phyloP scores from a whole-genome alignment of 23 tunicate genomes.

The Trididemnum miniatum region DNA sequence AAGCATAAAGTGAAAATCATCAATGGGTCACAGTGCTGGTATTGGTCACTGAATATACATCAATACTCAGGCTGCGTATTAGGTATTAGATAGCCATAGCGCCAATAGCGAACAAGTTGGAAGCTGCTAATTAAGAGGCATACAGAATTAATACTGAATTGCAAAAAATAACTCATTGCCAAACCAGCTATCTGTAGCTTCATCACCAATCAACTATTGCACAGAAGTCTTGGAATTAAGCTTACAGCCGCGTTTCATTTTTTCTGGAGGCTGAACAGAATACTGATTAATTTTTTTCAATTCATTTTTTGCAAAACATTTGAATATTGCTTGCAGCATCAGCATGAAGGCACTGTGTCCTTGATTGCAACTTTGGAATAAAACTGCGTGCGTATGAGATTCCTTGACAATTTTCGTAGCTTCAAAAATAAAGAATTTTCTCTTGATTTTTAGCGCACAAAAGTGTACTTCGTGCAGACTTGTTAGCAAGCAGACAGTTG shows the following conservation, averaged over 20 bases:
- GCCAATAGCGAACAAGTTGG: too few species aligned
- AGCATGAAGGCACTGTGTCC: not conserved
- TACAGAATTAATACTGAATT: too few species aligned
- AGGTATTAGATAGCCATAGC: too few species aligned
- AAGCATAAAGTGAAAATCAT: too few species aligned
- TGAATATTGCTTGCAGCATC: not conserved
- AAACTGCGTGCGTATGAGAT: not conserved
- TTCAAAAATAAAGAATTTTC: not conserved
- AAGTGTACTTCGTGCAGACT: not conserved
- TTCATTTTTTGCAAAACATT: conserved; percentile 11
- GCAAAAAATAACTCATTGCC: too few species aligned
- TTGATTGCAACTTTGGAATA: not conserved
- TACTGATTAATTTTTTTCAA: not conserved
- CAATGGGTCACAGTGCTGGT: too few species aligned
- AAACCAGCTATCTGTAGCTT: too few species aligned
- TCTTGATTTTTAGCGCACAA: not conserved
- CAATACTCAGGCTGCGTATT: too few species aligned
- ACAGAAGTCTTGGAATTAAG: not conserved
- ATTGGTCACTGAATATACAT: too few species aligned
- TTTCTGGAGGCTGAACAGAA: not conserved
- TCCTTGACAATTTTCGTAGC: not conserved
- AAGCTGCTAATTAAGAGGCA: too few species aligned
- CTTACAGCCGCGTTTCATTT: not conserved
- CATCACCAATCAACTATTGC: too few species aligned
- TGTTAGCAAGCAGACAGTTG: not conserved